Evolutionary conservation across 2,888 invertebrate genomes (phyloP).

Genomic region (Habroteleia sp.): DNA sequence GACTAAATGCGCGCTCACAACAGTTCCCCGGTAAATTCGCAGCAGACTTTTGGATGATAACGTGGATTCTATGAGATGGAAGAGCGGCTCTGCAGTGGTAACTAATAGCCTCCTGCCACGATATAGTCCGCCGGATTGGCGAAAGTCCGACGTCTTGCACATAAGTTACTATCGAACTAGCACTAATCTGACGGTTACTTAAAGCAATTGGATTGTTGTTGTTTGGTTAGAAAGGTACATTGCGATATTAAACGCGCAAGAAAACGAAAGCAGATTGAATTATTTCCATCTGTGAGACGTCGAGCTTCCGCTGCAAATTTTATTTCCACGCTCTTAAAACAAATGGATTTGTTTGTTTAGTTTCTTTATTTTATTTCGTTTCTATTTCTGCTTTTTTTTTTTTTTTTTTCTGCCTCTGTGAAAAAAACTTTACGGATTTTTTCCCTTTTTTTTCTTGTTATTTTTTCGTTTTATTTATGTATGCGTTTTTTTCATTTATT

Average conservation of each 20-base stretch:
- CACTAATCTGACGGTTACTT: slow-evolving; percentile 53
- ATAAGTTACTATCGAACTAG: slow-evolving; percentile 54
- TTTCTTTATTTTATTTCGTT: slow-evolving; percentile 2
- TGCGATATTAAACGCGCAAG: slow-evolving; percentile 24
- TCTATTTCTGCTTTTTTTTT: background rate
- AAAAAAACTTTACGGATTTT: too few species aligned
- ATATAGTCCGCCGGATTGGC: slow-evolving; percentile 36
- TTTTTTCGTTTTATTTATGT: background rate
- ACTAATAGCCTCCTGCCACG: slow-evolving; percentile 57
- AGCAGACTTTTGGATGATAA: slow-evolving; percentile 40
- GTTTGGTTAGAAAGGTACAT: slow-evolving; percentile 12
- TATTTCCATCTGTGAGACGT: slow-evolving; percentile 9
- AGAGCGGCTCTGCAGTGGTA: slow-evolving; percentile 30
- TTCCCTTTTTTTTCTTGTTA: too few species aligned
- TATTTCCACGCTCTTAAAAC: background rate
- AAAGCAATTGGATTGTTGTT: slow-evolving; percentile 43
- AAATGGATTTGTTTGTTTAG: too few species aligned
- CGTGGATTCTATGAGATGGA: slow-evolving; percentile 53
- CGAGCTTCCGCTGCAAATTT: slow-evolving; percentile 16
- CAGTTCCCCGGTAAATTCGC: slow-evolving; percentile 15
- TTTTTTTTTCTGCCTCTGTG: too few species aligned
- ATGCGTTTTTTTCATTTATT: background rate
- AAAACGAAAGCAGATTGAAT: slow-evolving; percentile 21
- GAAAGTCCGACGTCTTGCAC: slow-evolving; percentile 38
- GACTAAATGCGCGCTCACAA: slow-evolving; percentile 18